phyloP scores from a whole-genome alignment of 2,113 vertebrate species.

The Mustelus asterias region DNA sequence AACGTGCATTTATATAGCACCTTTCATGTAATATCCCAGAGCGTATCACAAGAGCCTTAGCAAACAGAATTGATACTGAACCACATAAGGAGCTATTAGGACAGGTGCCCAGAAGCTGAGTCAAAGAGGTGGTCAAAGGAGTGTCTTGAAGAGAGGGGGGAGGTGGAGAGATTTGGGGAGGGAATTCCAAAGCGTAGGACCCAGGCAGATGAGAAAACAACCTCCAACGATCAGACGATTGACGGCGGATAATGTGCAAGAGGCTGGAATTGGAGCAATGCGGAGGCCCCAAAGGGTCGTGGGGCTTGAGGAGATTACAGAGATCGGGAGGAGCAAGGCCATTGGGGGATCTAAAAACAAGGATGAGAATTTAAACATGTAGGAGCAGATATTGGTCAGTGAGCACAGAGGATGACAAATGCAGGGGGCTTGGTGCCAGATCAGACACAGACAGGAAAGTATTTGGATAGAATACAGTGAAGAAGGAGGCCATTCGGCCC shows the following conservation, averaged over 20 bases:
- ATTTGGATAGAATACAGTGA: no score
- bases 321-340: not conserved
- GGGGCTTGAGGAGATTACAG: not conserved
- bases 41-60: no score
- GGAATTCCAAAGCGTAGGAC: not conserved
- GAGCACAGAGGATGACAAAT: not conserved
- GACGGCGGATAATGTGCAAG: not conserved
- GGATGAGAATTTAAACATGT: not conserved
- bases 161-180: not conserved
- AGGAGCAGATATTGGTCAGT: not conserved
- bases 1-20: not conserved
- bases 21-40: no score
- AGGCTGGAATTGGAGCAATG: not conserved
- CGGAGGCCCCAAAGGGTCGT: not conserved
- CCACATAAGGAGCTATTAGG: not conserved
- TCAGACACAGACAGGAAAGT: no score
- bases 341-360: no score
- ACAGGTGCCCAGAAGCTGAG: not conserved
- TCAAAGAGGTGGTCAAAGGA: not conserved
- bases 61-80: not conserved
- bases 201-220: no score
- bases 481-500: no score
- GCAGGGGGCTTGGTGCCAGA: no score
- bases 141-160: not conserved
- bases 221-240: not conserved